Evolutionary conservation across 1,140 invertebrate species (phyloP).

Genomic region (Euura lappo): DNA sequence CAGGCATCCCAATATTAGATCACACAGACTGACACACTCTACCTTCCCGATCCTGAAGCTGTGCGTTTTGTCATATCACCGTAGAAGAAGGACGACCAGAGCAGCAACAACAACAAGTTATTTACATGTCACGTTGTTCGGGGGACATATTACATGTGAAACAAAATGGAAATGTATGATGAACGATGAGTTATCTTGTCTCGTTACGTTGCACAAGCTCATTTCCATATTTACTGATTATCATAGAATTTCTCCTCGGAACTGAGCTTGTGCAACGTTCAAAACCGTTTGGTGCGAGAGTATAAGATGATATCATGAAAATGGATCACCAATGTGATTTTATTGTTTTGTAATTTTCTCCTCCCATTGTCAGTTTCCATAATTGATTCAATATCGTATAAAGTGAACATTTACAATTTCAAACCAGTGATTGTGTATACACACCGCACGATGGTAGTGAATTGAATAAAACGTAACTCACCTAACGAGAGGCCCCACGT

Average conservation of each 20-base stretch:
- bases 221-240: background rate
- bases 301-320: background rate
- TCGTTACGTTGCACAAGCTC: background rate
- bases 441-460: no score
- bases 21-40: conserved; percentile 68
- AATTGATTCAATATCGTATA: no score
- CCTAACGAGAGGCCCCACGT: conserved; percentile 65
- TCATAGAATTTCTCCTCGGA: background rate
- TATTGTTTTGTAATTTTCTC: no score
- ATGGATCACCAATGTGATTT: background rate
- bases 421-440: no score
- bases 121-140: conserved; percentile 31
- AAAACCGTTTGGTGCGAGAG: background rate
- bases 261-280: background rate
- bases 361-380: no score
- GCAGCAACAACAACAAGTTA: conserved; percentile 47
- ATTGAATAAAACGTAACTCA: conserved; percentile 36
- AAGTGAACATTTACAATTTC: no score
- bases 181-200: background rate
- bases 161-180: conserved; percentile 3
- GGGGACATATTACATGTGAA: background rate
- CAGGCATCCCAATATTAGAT: conserved; percentile 70
- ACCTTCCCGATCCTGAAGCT: conserved; percentile 76
- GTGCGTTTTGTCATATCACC: conserved; percentile 36
- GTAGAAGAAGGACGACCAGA: conserved; percentile 36